These are phyloP conservation scores for Phoenoteleia sp. DNA, from an alignment of 2,888 invertebrate species.

Conservation along the genomic window DNA sequence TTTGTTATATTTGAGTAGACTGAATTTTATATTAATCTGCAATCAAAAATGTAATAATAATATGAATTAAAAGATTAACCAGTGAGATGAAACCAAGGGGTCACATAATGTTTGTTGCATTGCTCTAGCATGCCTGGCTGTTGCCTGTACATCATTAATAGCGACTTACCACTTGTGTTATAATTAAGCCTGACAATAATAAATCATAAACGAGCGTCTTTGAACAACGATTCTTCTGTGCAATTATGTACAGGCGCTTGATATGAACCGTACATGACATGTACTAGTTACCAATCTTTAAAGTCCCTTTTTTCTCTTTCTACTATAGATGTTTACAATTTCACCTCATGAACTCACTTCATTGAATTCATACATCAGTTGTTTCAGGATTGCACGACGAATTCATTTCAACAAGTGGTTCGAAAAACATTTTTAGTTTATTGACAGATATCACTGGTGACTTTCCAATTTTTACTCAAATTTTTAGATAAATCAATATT, in stretches of 20 bases:
- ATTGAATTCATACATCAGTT: slow-evolving; percentile 72
- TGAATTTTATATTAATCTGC: no score
- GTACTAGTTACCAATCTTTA: slow-evolving; percentile 49
- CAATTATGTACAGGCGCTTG: slow-evolving; percentile 78
- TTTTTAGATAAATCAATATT: no score
- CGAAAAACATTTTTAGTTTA: not conserved
- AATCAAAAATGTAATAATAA: not conserved
- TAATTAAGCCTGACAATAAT: slow-evolving; percentile 15
- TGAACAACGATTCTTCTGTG: slow-evolving; percentile 54
- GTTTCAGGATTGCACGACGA: slow-evolving; percentile 32
- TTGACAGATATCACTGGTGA: no score
- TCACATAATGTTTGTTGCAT: slow-evolving; percentile 82
- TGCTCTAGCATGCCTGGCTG: slow-evolving; percentile 85
- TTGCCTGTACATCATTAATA: slow-evolving; percentile 83
- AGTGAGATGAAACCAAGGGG: slow-evolving; percentile 24
- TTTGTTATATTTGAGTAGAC: not conserved
- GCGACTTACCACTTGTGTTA: slow-evolving; percentile 75
- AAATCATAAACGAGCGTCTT: slow-evolving; percentile 72
- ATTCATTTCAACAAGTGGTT: no score
- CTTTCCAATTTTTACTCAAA: no score
- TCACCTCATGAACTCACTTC: slow-evolving; percentile 78
- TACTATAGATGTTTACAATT: slow-evolving; percentile 52
- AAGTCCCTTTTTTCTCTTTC: slow-evolving; percentile 32
- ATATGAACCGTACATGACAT: slow-evolving; percentile 45
- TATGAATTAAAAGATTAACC: slow-evolving; percentile 32